A percentile compares a stretch with the other conserved stretches of the same genome.
Conservation (phyloP, 2,113 vertebrate species). For the Eurypyga helias region DNA sequence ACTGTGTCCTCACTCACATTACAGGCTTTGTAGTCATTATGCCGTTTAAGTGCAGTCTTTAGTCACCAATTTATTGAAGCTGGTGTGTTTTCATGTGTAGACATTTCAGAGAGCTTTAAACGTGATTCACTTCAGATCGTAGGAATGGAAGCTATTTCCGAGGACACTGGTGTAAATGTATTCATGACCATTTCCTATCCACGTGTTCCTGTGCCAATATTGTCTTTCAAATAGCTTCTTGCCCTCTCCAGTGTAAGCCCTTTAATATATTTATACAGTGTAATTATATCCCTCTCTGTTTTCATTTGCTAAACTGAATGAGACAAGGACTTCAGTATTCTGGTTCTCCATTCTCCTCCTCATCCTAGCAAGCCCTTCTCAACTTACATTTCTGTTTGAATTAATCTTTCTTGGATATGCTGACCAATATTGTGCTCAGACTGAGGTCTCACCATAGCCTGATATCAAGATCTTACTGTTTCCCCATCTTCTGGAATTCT, state of each 20-base stretch:
- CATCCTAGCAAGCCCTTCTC: background rate
- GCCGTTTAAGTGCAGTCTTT: background rate
- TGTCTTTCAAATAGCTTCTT: slow-evolving; percentile 28
- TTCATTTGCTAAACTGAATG: background rate
- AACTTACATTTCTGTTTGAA: background rate
- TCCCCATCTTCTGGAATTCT: background rate
- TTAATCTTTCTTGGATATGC: background rate
- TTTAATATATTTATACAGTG: background rate
- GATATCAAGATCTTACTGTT: background rate
- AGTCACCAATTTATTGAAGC: background rate
- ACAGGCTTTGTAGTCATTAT: background rate
- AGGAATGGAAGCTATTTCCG: background rate
- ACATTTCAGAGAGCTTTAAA: background rate
- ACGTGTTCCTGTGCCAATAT: background rate
- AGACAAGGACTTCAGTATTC: background rate
- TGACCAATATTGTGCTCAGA: background rate
- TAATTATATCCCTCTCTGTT: background rate
- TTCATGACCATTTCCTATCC: background rate
- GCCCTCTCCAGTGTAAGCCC: background rate
- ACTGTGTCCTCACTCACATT: background rate
- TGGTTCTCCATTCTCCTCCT: background rate
- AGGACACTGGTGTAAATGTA: background rate
- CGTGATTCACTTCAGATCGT: background rate
- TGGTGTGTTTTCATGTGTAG: background rate
- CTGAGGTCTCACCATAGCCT: background rate